phyloP scores from a whole-genome alignment of 2,797 vertebrate genomes.

The Pelodytes ibericus region DNA sequence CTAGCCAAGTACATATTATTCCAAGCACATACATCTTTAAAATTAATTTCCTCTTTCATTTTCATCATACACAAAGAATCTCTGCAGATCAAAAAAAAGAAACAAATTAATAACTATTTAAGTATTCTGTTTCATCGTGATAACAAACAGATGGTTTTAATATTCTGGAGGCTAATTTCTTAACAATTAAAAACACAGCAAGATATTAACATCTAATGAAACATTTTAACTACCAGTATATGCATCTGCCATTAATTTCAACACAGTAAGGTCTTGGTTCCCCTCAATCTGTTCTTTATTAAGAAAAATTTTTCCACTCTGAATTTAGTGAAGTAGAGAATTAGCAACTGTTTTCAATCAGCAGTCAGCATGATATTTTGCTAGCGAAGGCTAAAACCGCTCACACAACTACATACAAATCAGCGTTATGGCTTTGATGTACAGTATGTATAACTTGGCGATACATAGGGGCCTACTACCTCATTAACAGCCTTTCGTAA shows the following conservation, averaged over 20 bases:
- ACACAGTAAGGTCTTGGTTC: conserved; percentile 90
- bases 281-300: conserved; percentile 93
- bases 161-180: conserved; percentile 97
- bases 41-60: conserved; percentile 64
- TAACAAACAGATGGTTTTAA: conserved; percentile 96
- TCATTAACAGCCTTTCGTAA: conserved; percentile 63
- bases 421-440: conserved; percentile 79
- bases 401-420: conserved; percentile 79
- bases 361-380: conserved; percentile 84
- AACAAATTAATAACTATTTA: conserved; percentile 83
- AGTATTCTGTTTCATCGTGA: conserved; percentile 88
- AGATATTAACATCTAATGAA: conserved; percentile 98
- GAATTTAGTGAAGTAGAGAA: conserved; percentile 93
- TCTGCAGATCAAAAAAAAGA: conserved; percentile 71
- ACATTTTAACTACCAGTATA: conserved; percentile 96
- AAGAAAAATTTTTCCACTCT: conserved; percentile 82
- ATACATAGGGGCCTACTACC: conserved; percentile 63
- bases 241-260: conserved; percentile 95
- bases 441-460: conserved; percentile 60
- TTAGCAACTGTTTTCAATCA: conserved; percentile 98
- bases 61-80: conserved; percentile 66
- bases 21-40: conserved; percentile 65
- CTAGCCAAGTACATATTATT: conserved; percentile 59
- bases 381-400: conserved; percentile 75
- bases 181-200: conserved; percentile 97